Evolutionary conservation across 2,797 vertebrate genomes (phyloP), one percentile per base, ranked within the genome.

Genomic region (Alcedo atthis): DNA sequence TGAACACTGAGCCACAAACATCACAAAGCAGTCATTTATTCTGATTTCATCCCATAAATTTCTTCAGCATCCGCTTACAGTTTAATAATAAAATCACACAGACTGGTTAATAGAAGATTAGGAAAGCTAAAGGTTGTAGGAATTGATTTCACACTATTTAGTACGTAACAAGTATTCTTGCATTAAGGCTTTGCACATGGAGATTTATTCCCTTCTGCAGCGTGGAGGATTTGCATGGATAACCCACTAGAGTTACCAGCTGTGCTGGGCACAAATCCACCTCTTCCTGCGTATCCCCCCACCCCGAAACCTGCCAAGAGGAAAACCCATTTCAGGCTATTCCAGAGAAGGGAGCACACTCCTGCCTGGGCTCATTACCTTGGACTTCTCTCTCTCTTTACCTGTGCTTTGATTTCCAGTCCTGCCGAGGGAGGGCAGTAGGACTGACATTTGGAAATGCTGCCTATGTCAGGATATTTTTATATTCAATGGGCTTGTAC

Each of bases 171-270:
- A 92, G 81, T 83, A 84, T 58, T 90, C 63, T 53, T 74, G 63
- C 51, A 67, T 75, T 68, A 92, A 86, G 32, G 40, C 40, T 93
- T 81, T 90, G 55, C 28, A 86, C 0, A 2, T 35, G 66, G 81
- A 91, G 81, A 81, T 80, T 78, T 94, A 94, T 81, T 77, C 58
- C 24, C 15, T 84, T 71, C 62, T 74, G 0, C 64, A 15, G 6
- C 7, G 54, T 13, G 49, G 49, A 91, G 74, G 94, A 95, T 96
- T 96, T 96, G 74, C 84, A 93, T 59, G 62, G 86, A 81, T 92
- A 94, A 92, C 82, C 43, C 17, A 63, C 76, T 25, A 89, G 58
- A 81, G 59, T 22, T 70, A 93, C 90, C 12, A 66, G 71, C 69
- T 86, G 63, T 1, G 6, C 37, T 35, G 42, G 94, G 89, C 43